Conservation (phyloP, 2,888 invertebrate genomes). For the Bugulina stolonifera region DNA sequence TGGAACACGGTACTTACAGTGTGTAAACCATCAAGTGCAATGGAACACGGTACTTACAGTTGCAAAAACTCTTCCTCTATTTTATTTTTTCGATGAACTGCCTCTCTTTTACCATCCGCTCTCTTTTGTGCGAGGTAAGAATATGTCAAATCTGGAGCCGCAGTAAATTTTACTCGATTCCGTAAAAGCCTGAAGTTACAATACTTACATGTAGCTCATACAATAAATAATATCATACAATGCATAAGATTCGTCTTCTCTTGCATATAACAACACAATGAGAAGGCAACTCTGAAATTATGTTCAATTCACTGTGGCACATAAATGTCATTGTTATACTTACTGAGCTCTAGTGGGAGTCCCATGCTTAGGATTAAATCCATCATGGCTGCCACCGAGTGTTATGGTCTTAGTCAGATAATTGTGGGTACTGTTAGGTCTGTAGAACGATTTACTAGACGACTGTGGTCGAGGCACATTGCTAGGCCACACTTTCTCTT, state of each 20-base stretch:
- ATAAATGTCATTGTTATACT: too few relatives aligned
- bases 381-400: slow-evolving; percentile 19
- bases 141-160: slow-evolving; percentile 12
- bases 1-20: background rate
- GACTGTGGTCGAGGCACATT: background rate
- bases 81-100: background rate
- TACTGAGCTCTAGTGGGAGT: slow-evolving; percentile 20
- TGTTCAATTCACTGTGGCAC: too few relatives aligned
- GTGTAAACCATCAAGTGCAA: too few relatives aligned
- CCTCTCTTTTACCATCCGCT: background rate
- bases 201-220: too few relatives aligned
- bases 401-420: slow-evolving; percentile 5
- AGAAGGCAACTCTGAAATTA: too few relatives aligned
- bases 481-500: background rate
- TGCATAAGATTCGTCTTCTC: too few relatives aligned
- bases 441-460: background rate
- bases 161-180: background rate
- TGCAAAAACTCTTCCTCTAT: background rate
- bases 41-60: background rate
- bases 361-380: slow-evolving; percentile 21
- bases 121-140: background rate
- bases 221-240: too few relatives aligned
- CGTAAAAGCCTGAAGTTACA: slow-evolving; percentile 1
- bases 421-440: slow-evolving; percentile 22
- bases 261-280: too few relatives aligned